Percentiles rank a stretch among this genome's conserved stretches.
These are phyloP conservation scores for Deladenus siricidicola DNA, from an alignment of 2,888 invertebrate species.

Conservation along the genomic window DNA sequence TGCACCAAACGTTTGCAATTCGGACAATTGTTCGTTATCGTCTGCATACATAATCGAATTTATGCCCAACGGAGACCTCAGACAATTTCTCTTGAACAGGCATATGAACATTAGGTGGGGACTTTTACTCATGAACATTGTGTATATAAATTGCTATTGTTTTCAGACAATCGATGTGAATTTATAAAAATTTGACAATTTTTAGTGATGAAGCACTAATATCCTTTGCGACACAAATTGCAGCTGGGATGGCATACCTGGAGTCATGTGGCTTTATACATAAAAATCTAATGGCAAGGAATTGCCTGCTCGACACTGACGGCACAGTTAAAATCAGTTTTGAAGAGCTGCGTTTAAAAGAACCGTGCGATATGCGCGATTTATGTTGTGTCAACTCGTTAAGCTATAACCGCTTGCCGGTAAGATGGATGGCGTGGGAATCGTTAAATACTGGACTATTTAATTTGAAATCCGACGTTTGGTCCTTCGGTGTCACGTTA, in stretches of 20 bases:
- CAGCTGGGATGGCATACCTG: conserved; percentile 80
- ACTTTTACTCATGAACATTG: too few species aligned
- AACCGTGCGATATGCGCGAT: conserved; percentile 68
- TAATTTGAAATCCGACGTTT: conserved; percentile 77
- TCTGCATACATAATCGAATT: conserved; percentile 67
- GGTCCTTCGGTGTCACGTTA: conserved; percentile 81
- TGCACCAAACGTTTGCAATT: conserved; percentile 25
- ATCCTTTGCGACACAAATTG: conserved; percentile 61
- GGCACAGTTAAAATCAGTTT: conserved; percentile 65
- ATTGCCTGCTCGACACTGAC: conserved; percentile 71
- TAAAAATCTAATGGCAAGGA: conserved; percentile 71
- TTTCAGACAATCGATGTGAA: too few species aligned
- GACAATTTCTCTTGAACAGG: conserved; percentile 1
- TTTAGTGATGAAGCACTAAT: conserved; percentile 23
- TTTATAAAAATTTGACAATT: not conserved
- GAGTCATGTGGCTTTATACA: conserved; percentile 82
- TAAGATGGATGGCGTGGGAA: conserved; percentile 59
- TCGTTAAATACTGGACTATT: conserved; percentile 64
- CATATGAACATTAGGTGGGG: not conserved
- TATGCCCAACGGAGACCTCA: conserved; percentile 2
- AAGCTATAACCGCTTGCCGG: conserved; percentile 65
- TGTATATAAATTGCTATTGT: too few species aligned
- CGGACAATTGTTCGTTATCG: too few species aligned
- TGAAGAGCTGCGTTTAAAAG: conserved; percentile 67
- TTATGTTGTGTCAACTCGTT: conserved; percentile 76